phyloP scores from a whole-genome alignment of 2,888 invertebrate species.

The Merodon equestris region DNA sequence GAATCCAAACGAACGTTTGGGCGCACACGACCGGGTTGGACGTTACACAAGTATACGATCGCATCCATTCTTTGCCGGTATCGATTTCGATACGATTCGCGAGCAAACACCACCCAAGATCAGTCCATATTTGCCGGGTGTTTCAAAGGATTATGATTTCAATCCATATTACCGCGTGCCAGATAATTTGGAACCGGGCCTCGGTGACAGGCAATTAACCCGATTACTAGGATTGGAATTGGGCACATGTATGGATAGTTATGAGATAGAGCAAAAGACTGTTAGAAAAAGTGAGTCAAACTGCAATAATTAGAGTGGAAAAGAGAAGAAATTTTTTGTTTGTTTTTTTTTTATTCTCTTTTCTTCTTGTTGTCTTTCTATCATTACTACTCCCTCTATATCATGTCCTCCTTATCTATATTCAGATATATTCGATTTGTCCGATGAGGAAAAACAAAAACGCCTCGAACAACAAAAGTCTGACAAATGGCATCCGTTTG shows the following conservation, averaged over 20 bases:
- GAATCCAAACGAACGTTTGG: constrained; percentile 89
- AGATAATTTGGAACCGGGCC: constrained; percentile 90
- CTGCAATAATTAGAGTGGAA: constrained; percentile 1
- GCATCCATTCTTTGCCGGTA: constrained; percentile 91
- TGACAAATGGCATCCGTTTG: constrained; percentile 91
- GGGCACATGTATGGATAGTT: constrained; percentile 73
- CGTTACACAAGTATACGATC: constrained; percentile 90
- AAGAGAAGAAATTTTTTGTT: not conserved
- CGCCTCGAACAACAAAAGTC: constrained; percentile 86
- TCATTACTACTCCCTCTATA: not conserved
- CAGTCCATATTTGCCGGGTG: constrained; percentile 88
- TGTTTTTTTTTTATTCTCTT: constrained; percentile 14
- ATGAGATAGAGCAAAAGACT: constrained; percentile 71
- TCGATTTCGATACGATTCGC: constrained; percentile 90
- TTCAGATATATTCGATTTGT: constrained; percentile 83
- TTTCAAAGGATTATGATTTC: constrained; percentile 83
- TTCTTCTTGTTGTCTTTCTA: not conserved
- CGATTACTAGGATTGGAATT: constrained; percentile 87
- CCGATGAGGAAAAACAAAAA: constrained; percentile 83
- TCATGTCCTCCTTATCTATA: not conserved
- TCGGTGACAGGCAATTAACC: constrained; percentile 90
- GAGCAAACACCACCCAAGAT: constrained; percentile 90
- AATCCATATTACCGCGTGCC: constrained; percentile 85
- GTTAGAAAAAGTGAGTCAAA: constrained; percentile 70
- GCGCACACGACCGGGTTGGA: constrained; percentile 85